Conservation (phyloP, 2,797 vertebrate species). For the Sebastes hubbsi region DNA sequence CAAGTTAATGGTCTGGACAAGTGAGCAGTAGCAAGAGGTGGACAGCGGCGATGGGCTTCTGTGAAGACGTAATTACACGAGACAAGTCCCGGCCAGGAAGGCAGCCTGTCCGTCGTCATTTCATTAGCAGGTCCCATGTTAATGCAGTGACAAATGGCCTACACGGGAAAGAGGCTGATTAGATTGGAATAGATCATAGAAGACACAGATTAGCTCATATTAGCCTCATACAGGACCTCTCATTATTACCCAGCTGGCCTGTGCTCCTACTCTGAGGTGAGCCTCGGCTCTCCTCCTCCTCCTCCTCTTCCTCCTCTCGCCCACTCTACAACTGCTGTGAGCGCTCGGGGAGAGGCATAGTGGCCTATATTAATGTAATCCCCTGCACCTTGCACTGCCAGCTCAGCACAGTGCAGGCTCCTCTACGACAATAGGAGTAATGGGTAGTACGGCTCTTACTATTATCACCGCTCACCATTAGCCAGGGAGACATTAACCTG, state of each 20-base stretch:
- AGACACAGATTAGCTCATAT: constrained; percentile 69
- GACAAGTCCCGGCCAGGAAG: constrained; percentile 23
- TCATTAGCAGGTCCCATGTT: constrained; percentile 70
- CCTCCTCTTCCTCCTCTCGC: constrained; percentile 1
- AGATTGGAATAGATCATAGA: constrained; percentile 70
- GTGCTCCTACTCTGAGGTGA: constrained; percentile 36
- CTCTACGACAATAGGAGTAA: constrained; percentile 70
- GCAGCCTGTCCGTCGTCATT: constrained; percentile 52
- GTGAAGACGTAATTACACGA: constrained; percentile 33
- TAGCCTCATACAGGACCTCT: constrained; percentile 63
- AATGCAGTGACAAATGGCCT: constrained; percentile 65
- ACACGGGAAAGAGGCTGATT: constrained; percentile 55
- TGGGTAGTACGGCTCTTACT: constrained; percentile 49
- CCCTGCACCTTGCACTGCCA: constrained; percentile 59
- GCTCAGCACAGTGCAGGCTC: constrained; percentile 69
- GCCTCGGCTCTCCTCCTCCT: neutral
- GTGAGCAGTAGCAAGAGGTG: neutral
- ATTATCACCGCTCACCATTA: constrained; percentile 67
- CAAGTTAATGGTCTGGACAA: neutral
- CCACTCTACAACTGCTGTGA: constrained; percentile 46
- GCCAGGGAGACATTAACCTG: constrained; percentile 72
- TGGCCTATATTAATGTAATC: constrained; percentile 74
- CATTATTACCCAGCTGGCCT: constrained; percentile 62
- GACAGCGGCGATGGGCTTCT: neutral
- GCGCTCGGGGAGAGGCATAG: constrained; percentile 47